A percentile compares a stretch with the other conserved stretches of the same genome.
phyloP scores from a whole-genome alignment of 2,888 invertebrate species.

The Campoplex capitator region DNA sequence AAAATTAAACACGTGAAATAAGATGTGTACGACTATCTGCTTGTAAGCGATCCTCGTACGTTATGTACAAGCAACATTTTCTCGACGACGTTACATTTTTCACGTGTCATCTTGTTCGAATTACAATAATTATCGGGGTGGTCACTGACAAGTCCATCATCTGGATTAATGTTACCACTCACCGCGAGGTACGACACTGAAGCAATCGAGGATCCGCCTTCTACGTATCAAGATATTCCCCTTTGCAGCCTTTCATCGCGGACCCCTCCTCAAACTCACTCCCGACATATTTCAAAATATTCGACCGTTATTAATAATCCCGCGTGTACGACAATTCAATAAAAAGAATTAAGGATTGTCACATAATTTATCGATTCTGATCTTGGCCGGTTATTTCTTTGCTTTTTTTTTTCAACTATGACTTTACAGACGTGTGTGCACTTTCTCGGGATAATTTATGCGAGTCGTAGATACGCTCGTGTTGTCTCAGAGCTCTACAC shows the following conservation, averaged over 20 bases:
- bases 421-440: constrained; percentile 38
- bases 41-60: constrained; percentile 6
- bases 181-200: constrained; percentile 29
- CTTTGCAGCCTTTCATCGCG: constrained; percentile 22
- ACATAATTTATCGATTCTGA: constrained; percentile 26
- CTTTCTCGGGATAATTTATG: constrained; percentile 64
- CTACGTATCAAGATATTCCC: constrained; percentile 55
- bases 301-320: constrained; percentile 22
- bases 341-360: constrained; percentile 6
- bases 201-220: constrained; percentile 44
- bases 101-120: constrained; percentile 67
- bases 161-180: constrained; percentile 63
- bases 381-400: constrained; percentile 18
- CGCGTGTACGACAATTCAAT: background rate
- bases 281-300: constrained; percentile 20
- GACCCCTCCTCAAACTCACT: constrained; percentile 27
- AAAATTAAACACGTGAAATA: background rate
- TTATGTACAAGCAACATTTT: background rate
- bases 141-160: constrained; percentile 63
- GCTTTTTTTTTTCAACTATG: constrained; percentile 15
- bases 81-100: constrained; percentile 63
- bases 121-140: constrained; percentile 67
- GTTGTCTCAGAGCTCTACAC: constrained; percentile 52
- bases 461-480: constrained; percentile 54
- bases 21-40: background rate